These are phyloP conservation scores for Halisarca cf. caerulea DNA, from an alignment of 37 sponge, comb jelly and placozoan species.

Conservation along the genomic window DNA sequence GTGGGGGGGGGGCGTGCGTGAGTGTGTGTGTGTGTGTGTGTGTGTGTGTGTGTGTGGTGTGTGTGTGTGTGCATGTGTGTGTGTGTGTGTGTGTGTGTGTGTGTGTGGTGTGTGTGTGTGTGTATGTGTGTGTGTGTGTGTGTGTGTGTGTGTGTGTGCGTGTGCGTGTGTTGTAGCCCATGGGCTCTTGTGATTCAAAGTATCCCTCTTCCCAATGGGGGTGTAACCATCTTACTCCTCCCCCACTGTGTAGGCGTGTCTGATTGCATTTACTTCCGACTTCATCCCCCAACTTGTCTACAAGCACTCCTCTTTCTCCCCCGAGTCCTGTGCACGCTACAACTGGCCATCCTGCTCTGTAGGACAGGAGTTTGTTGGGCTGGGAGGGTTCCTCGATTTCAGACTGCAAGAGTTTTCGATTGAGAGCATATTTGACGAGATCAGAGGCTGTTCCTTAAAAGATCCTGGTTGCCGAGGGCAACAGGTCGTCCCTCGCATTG, in stretches of 20 bases:
- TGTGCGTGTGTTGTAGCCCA: too few species aligned
- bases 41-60: too few species aligned
- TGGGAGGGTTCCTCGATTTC: neutral
- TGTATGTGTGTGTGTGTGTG: too few species aligned
- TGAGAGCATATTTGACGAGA: neutral
- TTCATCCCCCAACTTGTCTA: slow-evolving; percentile 51
- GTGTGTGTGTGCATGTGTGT: too few species aligned
- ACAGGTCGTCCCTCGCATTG: neutral
- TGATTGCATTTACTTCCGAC: slow-evolving; percentile 74
- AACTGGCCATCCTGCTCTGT: slow-evolving; percentile 2
- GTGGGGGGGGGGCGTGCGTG: too few species aligned
- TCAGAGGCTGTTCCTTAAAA: neutral
- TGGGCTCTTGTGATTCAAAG: too few species aligned
- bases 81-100: too few species aligned
- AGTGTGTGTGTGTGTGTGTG: too few species aligned
- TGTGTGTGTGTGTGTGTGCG: too few species aligned
- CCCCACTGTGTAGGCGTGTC: slow-evolving; percentile 65
- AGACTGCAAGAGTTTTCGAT: neutral
- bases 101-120: too few species aligned
- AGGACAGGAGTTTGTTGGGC: neutral
- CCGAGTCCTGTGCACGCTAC: neutral
- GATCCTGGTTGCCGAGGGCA: neutral
- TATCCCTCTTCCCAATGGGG: too few species aligned
- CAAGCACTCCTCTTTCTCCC: neutral
- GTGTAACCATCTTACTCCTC: too few species aligned